Evolutionary conservation across 2,113 vertebrate species (phyloP).

Genomic region (Empidonax alnorum): DNA sequence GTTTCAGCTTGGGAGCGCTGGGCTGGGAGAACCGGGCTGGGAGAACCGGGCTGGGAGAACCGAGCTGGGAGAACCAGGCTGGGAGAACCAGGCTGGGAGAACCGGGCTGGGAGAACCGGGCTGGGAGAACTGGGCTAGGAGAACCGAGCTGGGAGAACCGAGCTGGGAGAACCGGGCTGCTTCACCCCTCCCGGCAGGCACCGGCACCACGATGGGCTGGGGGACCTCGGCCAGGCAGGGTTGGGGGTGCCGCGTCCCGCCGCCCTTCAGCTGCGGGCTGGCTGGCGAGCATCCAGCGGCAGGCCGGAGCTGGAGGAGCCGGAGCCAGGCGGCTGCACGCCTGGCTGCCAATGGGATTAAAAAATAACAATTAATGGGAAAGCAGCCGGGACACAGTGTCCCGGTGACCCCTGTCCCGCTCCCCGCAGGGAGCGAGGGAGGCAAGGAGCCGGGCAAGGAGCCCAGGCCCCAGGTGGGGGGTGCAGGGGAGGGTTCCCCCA

Average conservation of each 20-base stretch:
- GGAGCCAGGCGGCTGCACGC: background rate
- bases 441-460: background rate
- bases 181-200: no score
- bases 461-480: background rate
- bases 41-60: no score
- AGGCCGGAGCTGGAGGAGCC: background rate
- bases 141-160: background rate
- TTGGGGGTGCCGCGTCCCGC: background rate
- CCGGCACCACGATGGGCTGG: background rate
- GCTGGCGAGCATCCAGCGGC: background rate
- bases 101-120: no score
- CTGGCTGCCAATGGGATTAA: constrained; percentile 5
- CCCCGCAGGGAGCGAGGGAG: background rate
- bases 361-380: constrained; percentile 48
- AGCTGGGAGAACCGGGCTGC: background rate
- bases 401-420: background rate
- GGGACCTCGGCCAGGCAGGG: background rate
- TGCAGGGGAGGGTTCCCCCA: background rate
- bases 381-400: background rate
- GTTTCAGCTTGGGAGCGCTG: background rate
- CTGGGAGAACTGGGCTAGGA: no score
- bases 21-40: background rate
- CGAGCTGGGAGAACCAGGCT: no score
- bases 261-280: background rate
- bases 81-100: no score